phyloP scores from a whole-genome alignment of 2,113 vertebrate species.

The Eretmochelys imbricata region DNA sequence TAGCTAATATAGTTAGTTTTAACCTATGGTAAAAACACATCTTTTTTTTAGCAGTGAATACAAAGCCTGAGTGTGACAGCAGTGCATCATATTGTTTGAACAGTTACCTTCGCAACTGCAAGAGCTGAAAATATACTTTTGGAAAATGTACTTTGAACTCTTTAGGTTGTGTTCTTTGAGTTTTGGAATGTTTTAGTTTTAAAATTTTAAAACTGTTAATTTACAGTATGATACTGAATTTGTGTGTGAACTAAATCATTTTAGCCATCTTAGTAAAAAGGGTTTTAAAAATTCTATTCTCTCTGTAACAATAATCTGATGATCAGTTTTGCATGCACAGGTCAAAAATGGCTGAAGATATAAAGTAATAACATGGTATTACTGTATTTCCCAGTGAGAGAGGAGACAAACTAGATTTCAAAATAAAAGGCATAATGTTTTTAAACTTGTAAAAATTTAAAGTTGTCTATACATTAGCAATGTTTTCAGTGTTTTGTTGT shows the following conservation, averaged over 20 bases:
- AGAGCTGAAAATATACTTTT: not conserved
- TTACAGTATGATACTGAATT: not conserved
- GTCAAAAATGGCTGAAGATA: not conserved
- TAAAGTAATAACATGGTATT: not conserved
- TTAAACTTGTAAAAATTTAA: too few species aligned
- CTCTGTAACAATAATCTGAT: not conserved
- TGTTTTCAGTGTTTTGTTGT: not conserved
- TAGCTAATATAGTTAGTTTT: accelerated
- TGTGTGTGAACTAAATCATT: not conserved
- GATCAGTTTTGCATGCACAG: not conserved
- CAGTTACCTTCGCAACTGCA: not conserved
- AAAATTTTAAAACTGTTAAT: not conserved
- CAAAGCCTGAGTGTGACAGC: not conserved
- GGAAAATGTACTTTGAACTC: not conserved
- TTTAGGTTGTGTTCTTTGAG: not conserved
- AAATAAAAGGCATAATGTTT: too few species aligned
- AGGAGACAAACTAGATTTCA: not conserved
- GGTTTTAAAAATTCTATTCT: not conserved
- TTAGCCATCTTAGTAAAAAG: not conserved
- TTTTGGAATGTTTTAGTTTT: not conserved
- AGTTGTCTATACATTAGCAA: not conserved
- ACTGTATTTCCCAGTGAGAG: not conserved
- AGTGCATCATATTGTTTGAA: not conserved
- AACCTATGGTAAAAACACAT: not conserved
- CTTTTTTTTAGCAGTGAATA: not conserved